phyloP scores from a whole-genome alignment of 2,113 vertebrate species.

The Myxocyprinus asiaticus region DNA sequence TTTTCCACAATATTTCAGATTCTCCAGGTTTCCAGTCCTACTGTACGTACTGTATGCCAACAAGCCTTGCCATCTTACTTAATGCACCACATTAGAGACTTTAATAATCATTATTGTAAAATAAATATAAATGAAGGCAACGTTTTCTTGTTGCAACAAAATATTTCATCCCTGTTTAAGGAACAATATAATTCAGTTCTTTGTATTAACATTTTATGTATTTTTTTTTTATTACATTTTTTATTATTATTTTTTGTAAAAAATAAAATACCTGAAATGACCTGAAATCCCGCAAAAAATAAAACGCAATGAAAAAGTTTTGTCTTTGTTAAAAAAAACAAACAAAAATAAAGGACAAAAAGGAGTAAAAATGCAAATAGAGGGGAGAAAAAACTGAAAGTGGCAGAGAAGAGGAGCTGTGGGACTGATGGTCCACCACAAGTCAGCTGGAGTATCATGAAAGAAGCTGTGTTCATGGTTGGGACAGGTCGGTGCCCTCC shows the following conservation, averaged over 20 bases:
- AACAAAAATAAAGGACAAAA: not conserved
- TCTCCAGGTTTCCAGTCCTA: conserved; percentile 33
- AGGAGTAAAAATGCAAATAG: not conserved
- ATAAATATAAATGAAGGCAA: conserved; percentile 40
- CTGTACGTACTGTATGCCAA: conserved; percentile 3
- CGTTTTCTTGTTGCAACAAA: conserved; percentile 26
- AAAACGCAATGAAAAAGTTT: conserved; percentile 34
- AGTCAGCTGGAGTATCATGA: conserved; percentile 70
- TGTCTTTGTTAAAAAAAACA: conserved; percentile 42
- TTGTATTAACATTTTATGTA: conserved; percentile 60
- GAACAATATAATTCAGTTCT: conserved; percentile 56
- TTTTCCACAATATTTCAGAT: not conserved
- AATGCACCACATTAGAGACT: conserved; percentile 41
- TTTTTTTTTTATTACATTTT: not conserved
- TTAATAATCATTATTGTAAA: conserved; percentile 4
- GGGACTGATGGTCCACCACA: conserved; percentile 53
- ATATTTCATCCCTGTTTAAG: conserved; percentile 38
- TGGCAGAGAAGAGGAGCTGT: conserved; percentile 54
- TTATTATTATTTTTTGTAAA: conserved; percentile 61
- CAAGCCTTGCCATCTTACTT: not conserved
- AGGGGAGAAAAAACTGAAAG: conserved; percentile 41
- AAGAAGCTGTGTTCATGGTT: conserved; percentile 71
- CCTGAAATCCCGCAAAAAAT: conserved; percentile 58
- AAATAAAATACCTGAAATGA: conserved; percentile 76
- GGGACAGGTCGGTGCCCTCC: conserved; percentile 74